A percentile compares a stretch with the other conserved stretches of the same genome.
phyloP scores from a whole-genome alignment of 2,888 invertebrate species.

The Tuta absoluta region DNA sequence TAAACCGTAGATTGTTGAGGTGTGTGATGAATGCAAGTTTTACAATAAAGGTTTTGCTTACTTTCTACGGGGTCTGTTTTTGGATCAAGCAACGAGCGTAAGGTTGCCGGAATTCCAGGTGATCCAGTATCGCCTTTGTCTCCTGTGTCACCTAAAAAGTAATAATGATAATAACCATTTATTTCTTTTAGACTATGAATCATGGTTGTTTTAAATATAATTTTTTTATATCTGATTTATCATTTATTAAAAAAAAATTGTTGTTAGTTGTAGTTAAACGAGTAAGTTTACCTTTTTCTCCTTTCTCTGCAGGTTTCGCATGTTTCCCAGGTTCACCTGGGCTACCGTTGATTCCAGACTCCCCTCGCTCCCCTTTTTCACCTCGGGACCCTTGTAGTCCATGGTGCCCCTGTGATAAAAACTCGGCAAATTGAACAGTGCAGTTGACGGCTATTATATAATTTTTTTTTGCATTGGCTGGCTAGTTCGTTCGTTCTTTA shows the following conservation, averaged over 20 bases:
- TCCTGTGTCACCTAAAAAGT: constrained; percentile 81
- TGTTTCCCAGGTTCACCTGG: constrained; percentile 85
- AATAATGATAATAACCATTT: background rate
- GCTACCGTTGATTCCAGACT: constrained; percentile 75
- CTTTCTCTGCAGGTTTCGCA: constrained; percentile 87
- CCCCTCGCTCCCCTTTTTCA: constrained; percentile 60
- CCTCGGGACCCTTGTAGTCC: constrained; percentile 53
- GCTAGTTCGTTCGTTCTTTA: too few relatives aligned
- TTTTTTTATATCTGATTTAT: background rate
- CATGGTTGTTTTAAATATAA: too few relatives aligned
- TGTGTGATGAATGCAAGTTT: constrained; percentile 36
- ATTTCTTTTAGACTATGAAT: too few relatives aligned
- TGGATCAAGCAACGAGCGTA: constrained; percentile 55
- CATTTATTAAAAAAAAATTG: background rate
- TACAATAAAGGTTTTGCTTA: constrained; percentile 42
- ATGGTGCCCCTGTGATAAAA: constrained; percentile 39
- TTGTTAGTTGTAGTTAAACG: background rate
- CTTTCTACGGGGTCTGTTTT: constrained; percentile 53
- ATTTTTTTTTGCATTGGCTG: too few relatives aligned
- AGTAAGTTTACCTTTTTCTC: constrained; percentile 76
- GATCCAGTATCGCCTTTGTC: constrained; percentile 86
- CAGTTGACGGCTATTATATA: too few relatives aligned
- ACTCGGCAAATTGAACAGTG: background rate
- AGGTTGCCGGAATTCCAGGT: constrained; percentile 87
- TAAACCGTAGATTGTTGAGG: constrained; percentile 45